Percentiles rank a stretch among this genome's conserved stretches.
phyloP scores from a whole-genome alignment of 2,888 invertebrate species.

The Synergus umbraculus region DNA sequence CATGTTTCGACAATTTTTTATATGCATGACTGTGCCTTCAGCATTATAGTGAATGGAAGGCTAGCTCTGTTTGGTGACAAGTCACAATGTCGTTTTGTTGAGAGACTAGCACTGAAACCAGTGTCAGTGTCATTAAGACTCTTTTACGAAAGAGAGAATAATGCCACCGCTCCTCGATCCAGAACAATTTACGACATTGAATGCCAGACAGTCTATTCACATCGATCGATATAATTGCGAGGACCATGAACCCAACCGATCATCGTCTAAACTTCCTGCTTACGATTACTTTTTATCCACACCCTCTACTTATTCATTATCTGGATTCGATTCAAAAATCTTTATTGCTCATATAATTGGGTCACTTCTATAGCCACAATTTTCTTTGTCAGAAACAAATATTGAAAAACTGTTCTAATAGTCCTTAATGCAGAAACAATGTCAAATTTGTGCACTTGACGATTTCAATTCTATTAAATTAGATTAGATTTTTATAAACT shows the following conservation, averaged over 20 bases:
- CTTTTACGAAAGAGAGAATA: constrained; percentile 52
- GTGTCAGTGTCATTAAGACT: constrained; percentile 59
- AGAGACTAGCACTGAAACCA: constrained; percentile 48
- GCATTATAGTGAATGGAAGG: constrained; percentile 62
- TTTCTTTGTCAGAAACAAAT: neutral
- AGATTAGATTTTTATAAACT: neutral
- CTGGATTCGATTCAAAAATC: neutral
- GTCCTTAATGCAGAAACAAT: neutral
- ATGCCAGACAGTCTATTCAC: constrained; percentile 23
- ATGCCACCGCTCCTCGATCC: constrained; percentile 40
- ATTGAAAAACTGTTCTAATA: neutral
- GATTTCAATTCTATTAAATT: too few species aligned
- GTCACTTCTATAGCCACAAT: neutral
- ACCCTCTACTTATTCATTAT: constrained; percentile 6
- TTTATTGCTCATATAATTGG: neutral
- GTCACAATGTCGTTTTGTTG: constrained; percentile 53
- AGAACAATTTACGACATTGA: constrained; percentile 38
- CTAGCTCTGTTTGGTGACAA: constrained; percentile 54
- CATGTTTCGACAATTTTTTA: constrained; percentile 50
- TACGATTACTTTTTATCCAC: neutral
- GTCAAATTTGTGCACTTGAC: too few species aligned
- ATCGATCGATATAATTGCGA: constrained; percentile 17
- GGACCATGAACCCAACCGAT: constrained; percentile 27
- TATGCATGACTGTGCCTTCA: constrained; percentile 64
- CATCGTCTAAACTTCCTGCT: constrained; percentile 23